phyloP scores from a whole-genome alignment of 2,888 invertebrate species.

The Pinctada fucata region DNA sequence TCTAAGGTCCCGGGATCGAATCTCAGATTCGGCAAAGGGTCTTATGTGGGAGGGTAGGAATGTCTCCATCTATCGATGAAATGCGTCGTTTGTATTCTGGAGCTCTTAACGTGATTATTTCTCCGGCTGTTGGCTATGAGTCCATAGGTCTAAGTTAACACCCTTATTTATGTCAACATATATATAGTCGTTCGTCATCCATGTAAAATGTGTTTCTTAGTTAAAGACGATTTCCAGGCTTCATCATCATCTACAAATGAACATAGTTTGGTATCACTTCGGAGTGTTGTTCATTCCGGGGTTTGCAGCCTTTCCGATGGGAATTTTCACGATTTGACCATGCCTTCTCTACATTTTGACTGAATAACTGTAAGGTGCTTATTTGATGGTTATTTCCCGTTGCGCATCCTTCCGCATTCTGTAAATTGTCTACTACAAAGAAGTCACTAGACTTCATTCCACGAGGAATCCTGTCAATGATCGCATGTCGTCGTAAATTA shows the following conservation, averaged over 20 bases:
- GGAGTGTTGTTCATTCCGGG: too few relatives aligned
- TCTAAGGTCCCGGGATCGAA: background rate
- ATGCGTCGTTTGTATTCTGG: conserved; percentile 9
- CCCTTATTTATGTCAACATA: background rate
- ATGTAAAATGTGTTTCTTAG: conserved; percentile 6
- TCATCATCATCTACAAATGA: conserved; percentile 21
- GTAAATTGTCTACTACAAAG: conserved; percentile 13
- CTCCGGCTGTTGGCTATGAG: background rate
- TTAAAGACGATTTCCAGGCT: conserved; percentile 2
- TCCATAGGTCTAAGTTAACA: background rate
- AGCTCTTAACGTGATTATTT: background rate
- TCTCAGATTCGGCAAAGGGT: background rate
- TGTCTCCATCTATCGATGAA: conserved; percentile 1
- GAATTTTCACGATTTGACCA: too few relatives aligned
- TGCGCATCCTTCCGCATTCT: conserved; percentile 1
- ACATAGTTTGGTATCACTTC: background rate
- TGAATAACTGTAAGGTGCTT: too few relatives aligned
- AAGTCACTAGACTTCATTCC: conserved; percentile 9
- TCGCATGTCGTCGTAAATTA: too few relatives aligned
- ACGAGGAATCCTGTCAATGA: background rate
- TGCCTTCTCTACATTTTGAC: too few relatives aligned
- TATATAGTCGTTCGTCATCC: background rate
- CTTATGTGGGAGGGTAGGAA: background rate
- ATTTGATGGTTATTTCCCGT: background rate
- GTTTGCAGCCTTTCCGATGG: too few relatives aligned